Evolutionary conservation across 1,140 invertebrate genomes (phyloP).

Genomic region (Dinoponera quadriceps): DNA sequence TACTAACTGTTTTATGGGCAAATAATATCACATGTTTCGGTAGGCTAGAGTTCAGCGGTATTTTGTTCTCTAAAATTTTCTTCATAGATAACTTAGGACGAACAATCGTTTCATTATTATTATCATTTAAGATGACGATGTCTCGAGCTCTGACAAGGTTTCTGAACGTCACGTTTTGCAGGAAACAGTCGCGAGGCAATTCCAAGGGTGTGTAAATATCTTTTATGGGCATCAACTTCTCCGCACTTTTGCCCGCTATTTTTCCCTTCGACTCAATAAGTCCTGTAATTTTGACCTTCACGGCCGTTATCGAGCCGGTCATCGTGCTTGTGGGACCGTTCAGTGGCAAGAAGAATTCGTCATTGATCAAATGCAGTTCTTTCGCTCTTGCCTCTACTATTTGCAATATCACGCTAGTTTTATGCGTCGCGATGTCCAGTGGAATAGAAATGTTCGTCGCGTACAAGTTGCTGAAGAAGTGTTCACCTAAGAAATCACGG

Average conservation of each 20-base stretch:
- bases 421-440: slow-evolving; percentile 61
- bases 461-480: slow-evolving; percentile 51
- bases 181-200: slow-evolving; percentile 54
- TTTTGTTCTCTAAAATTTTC: slow-evolving; percentile 58
- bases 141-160: slow-evolving; percentile 59
- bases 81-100: slow-evolving; percentile 67
- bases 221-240: slow-evolving; percentile 57
- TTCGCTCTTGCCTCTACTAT: slow-evolving; percentile 51
- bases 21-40: slow-evolving; percentile 68
- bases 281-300: slow-evolving; percentile 64
- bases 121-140: slow-evolving; percentile 64
- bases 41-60: slow-evolving; percentile 69
- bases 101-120: too few relatives aligned
- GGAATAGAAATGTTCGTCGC: slow-evolving; percentile 47
- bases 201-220: slow-evolving; percentile 21
- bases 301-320: slow-evolving; percentile 63
- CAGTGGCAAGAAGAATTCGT: slow-evolving; percentile 70
- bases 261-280: slow-evolving; percentile 57
- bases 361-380: slow-evolving; percentile 60
- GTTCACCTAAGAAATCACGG: slow-evolving; percentile 62
- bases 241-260: slow-evolving; percentile 64
- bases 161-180: slow-evolving; percentile 71
- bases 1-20: slow-evolving; percentile 55
- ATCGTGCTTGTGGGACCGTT: slow-evolving; percentile 63
- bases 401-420: slow-evolving; percentile 51